Evolutionary conservation across 2,888 invertebrate genomes (phyloP).

Genomic region (Nemoura dubitans): DNA sequence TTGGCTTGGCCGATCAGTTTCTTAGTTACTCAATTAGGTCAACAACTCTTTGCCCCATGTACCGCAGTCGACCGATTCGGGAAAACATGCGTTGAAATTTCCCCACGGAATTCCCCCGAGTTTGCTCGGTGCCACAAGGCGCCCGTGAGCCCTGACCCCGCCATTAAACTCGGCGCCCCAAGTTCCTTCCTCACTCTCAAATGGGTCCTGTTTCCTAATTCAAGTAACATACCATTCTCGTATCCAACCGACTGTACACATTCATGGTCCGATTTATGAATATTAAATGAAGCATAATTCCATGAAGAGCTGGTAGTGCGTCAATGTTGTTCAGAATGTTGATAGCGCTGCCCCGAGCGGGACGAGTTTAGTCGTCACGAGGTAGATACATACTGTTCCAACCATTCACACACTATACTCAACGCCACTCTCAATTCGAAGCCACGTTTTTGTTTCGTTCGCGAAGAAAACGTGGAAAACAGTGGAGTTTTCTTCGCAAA

Average conservation of each 20-base stretch:
- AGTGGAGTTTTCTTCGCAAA: not conserved
- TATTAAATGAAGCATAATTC: not conserved
- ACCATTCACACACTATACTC: not conserved
- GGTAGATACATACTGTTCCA: not conserved
- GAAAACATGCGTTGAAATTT: not conserved
- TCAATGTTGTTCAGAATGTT: not conserved
- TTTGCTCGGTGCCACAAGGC: not conserved
- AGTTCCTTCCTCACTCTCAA: not conserved
- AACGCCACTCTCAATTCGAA: not conserved
- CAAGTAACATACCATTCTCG: not conserved
- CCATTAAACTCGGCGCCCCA: not conserved
- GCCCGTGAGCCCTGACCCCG: not conserved
- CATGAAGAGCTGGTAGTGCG: not conserved
- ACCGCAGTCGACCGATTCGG: not conserved
- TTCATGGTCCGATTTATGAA: not conserved
- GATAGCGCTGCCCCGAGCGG: not conserved
- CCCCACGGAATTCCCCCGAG: not conserved
- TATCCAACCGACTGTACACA: not conserved
- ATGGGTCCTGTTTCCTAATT: not conserved
- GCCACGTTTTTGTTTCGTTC: slow-evolving; percentile 7
- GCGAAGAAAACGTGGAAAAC: not conserved
- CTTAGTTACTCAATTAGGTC: too few species aligned
- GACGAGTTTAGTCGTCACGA: not conserved
- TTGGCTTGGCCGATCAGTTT: too few species aligned
- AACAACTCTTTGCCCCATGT: too few species aligned